These are phyloP conservation scores for Pipistrellus nathusii DNA, from an alignment of 2,797 vertebrate genomes.

Conservation along the genomic window DNA sequence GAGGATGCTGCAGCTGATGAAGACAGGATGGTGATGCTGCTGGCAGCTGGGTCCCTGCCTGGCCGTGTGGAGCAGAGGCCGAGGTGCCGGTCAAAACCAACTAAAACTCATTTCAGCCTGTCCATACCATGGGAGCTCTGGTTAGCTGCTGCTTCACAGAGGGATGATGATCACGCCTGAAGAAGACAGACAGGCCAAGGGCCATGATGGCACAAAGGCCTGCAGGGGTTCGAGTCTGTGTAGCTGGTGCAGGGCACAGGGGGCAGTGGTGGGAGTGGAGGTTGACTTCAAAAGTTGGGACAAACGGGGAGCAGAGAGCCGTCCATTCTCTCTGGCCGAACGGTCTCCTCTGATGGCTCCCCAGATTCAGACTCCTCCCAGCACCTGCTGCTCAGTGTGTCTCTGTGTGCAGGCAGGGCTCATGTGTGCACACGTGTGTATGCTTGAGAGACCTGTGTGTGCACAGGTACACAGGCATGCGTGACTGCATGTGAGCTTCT, in stretches of 20 bases:
- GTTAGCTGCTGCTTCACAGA: background rate
- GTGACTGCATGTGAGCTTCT: background rate
- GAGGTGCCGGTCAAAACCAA: background rate
- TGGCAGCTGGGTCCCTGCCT: background rate
- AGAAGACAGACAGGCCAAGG: background rate
- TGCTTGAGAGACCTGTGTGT: background rate
- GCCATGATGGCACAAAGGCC: background rate
- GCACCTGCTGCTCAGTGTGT: background rate
- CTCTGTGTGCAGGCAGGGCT: background rate
- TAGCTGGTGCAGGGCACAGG: background rate
- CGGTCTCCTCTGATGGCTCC: background rate
- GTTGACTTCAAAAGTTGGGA: background rate
- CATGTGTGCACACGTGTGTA: fast-evolving
- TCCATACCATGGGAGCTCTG: background rate
- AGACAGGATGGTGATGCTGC: fast-evolving
- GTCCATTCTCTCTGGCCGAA: background rate
- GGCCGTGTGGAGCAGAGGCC: background rate
- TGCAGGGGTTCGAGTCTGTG: background rate
- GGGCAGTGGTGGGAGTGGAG: background rate
- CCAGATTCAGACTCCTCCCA: background rate
- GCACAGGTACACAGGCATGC: background rate
- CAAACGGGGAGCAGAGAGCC: no score
- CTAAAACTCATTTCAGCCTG: background rate
- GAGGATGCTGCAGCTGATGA: background rate
- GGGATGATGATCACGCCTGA: background rate